Evolutionary conservation across 2,797 vertebrate genomes (phyloP).

Genomic region (Acropternis orthonyx): DNA sequence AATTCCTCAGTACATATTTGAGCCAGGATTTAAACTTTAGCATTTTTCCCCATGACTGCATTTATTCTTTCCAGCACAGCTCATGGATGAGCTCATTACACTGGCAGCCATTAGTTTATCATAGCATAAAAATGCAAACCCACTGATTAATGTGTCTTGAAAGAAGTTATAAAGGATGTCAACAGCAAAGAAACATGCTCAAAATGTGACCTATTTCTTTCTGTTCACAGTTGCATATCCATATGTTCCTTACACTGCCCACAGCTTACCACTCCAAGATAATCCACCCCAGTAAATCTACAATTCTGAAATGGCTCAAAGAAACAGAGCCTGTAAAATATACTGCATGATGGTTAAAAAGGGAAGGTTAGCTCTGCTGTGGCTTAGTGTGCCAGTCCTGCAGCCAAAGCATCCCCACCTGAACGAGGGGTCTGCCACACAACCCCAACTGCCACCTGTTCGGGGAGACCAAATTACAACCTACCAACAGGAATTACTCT

Average conservation of each 20-base stretch:
- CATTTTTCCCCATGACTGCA: constrained; percentile 62
- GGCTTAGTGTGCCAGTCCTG: neutral
- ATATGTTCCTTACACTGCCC: neutral
- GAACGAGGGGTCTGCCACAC: neutral
- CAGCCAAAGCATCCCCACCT: neutral
- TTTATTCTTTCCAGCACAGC: constrained; percentile 43
- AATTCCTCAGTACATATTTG: constrained; percentile 22
- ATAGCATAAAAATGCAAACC: constrained; percentile 50
- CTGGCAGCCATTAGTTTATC: constrained; percentile 53
- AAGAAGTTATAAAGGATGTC: constrained; percentile 23
- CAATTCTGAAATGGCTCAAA: neutral
- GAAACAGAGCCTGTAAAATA: neutral
- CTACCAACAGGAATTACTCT: neutral
- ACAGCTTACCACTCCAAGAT: neutral
- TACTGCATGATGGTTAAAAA: neutral
- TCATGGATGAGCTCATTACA: constrained; percentile 58
- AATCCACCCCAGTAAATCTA: neutral
- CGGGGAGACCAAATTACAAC: neutral
- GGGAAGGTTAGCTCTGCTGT: neutral
- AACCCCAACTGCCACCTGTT: neutral
- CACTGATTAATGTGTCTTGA: constrained; percentile 49
- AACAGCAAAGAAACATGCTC: neutral
- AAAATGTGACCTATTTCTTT: neutral
- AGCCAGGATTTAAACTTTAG: constrained; percentile 60
- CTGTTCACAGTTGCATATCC: neutral